A percentile compares a stretch with the other conserved stretches of the same genome.
Evolutionary conservation across 2,113 vertebrate genomes (phyloP).

Genomic region (Neolamprologus variostigma): DNA sequence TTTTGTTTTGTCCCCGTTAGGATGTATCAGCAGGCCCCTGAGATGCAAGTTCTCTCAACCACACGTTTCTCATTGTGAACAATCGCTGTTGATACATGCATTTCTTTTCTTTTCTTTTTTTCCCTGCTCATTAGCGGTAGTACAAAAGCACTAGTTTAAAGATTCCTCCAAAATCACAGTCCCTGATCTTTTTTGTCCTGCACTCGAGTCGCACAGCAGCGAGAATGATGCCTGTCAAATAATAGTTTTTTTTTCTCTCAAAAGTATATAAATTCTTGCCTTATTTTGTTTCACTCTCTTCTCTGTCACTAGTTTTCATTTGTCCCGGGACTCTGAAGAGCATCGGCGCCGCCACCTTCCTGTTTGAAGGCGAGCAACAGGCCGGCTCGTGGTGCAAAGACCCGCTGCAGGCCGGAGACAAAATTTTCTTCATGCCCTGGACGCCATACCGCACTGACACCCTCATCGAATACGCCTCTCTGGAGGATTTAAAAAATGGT

Average conservation of each 20-base stretch:
- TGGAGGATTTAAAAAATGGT: slow-evolving; percentile 89
- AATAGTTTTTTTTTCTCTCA: not conserved
- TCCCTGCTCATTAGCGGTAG: not conserved
- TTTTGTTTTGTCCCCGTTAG: slow-evolving; percentile 42
- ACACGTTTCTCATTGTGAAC: slow-evolving; percentile 33
- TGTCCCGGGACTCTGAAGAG: slow-evolving; percentile 96
- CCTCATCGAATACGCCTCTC: slow-evolving; percentile 89
- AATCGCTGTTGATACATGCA: slow-evolving; percentile 4
- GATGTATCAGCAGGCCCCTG: slow-evolving; percentile 56
- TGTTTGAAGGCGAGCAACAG: slow-evolving; percentile 95
- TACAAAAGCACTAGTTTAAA: slow-evolving; percentile 41
- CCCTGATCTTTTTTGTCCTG: slow-evolving; percentile 39
- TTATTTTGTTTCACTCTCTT: slow-evolving; percentile 29
- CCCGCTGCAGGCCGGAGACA: slow-evolving; percentile 94
- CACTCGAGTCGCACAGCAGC: slow-evolving; percentile 33
- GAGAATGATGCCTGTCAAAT: slow-evolving; percentile 27
- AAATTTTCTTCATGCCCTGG: slow-evolving; percentile 99
- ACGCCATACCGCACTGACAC: slow-evolving; percentile 96
- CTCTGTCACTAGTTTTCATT: slow-evolving; percentile 91
- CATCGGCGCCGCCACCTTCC: slow-evolving; percentile 87
- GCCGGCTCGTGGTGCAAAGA: slow-evolving; percentile 98
- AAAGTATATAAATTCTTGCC: not conserved
- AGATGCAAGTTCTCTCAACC: slow-evolving; percentile 43
- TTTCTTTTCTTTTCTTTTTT: slow-evolving; percentile 1
- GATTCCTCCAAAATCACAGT: slow-evolving; percentile 41